Evolutionary conservation across 2,113 vertebrate genomes (phyloP), one percentile per base, ranked within the genome.

Genomic region (Ariopsis seemanni): DNA sequence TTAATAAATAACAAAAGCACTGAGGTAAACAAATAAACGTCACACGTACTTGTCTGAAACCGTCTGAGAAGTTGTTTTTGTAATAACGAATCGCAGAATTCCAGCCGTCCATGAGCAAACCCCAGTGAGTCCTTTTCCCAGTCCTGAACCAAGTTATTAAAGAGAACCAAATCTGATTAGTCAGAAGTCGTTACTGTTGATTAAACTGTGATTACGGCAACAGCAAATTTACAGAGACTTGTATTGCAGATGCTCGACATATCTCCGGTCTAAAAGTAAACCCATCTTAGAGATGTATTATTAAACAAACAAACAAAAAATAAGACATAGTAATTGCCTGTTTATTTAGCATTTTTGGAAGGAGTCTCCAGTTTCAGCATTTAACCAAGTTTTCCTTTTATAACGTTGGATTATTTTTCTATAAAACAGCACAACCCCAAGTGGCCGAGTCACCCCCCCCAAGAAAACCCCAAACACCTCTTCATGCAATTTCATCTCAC

Each of bases 11-110:
- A 0, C 42, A 42, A 7, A 42, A 11, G 25, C 22, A 48, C 18
- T 7, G 67, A 10, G 60, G 52, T 27, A 53, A 30, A 71, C 65
- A 71, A 75, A 42, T 4, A 42, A 42, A 42, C 42, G 69, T 80
- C 63, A 69, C 71, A 80, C 93, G 82, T 92, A 99, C 98, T 92
- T 99, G 98, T 96, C 98, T 95, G 93, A 98, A 99, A 50, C 98
- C 98, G 88, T 99, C 98, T 5, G 98, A 99, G 88, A 99, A 99
- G 95, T 99, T 99, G 92, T 99, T 99, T 91, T 99, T 99, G 92
- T 99, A 99, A 92, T 99, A 99, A 75, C 98, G 97, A 83, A 98
- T 95, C 86, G 98, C 94, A 4, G 98, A 99, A 93, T 99, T 99
- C 97, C 97, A 98, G 77, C 98, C 98, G 18, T 99, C 98, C 97